These are phyloP conservation scores for Decapterus maruadsi DNA, from an alignment of 2,797 vertebrate genomes.

Conservation along the genomic window DNA sequence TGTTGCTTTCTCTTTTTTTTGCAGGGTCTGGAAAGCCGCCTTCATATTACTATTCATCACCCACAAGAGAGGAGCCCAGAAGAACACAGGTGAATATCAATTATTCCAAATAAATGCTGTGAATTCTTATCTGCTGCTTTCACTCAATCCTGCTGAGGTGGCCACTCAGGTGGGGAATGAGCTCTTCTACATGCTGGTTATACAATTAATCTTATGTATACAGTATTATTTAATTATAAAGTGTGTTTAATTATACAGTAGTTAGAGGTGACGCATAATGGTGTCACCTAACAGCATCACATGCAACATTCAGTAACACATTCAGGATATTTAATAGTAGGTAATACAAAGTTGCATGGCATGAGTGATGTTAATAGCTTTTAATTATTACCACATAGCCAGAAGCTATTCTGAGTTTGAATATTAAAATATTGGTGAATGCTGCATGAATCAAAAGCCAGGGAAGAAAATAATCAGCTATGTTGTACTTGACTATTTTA, in stretches of 20 bases:
- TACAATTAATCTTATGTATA: background rate
- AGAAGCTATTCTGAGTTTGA: background rate
- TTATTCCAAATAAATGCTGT: constrained; percentile 7
- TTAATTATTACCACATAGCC: background rate
- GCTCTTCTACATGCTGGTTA: background rate
- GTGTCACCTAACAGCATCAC: background rate
- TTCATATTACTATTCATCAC: constrained; percentile 95
- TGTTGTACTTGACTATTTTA: background rate
- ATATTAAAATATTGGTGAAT: background rate
- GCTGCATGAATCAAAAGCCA: background rate
- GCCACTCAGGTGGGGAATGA: background rate
- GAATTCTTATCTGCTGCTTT: constrained; percentile 3
- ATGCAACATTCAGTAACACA: background rate
- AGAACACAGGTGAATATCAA: constrained; percentile 91
- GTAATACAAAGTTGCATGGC: background rate
- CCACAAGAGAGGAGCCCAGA: constrained; percentile 93
- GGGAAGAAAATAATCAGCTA: background rate
- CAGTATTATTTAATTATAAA: background rate
- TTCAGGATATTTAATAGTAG: background rate
- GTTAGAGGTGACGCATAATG: background rate
- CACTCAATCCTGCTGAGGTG: constrained; percentile 2
- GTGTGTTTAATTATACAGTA: background rate
- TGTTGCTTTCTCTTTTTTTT: constrained; percentile 23
- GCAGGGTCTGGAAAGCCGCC: constrained; percentile 95
- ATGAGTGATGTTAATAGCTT: background rate